Evolutionary conservation across 2,113 vertebrate genomes (phyloP).

Genomic region (Danio rerio): DNA sequence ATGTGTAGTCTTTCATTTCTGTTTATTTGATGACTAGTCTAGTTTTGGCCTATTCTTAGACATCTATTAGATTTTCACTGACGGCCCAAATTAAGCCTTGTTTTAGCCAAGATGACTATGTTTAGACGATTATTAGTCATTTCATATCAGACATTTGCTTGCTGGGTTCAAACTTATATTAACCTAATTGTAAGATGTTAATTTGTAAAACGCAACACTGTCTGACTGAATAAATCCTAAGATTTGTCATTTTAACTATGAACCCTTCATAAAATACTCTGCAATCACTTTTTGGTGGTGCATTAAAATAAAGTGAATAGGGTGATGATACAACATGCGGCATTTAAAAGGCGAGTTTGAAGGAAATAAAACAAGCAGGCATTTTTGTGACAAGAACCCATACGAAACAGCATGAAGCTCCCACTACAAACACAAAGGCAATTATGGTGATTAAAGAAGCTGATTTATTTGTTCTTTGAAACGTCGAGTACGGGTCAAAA

Average conservation of each 20-base stretch:
- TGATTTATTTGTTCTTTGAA: constrained; percentile 47
- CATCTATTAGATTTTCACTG: no score
- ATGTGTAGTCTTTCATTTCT: no score
- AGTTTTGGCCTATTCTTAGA: no score
- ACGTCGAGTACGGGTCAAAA: constrained; percentile 15
- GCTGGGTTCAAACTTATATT: no score
- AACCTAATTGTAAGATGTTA: not conserved
- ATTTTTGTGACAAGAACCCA: constrained; percentile 6
- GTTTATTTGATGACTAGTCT: no score
- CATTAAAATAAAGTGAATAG: constrained; percentile 8
- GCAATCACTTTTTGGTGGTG: not conserved
- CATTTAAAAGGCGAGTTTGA: constrained; percentile 6
- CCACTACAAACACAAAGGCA: constrained; percentile 58
- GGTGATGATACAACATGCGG: not conserved
- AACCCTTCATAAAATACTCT: not conserved
- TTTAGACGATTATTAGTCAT: no score
- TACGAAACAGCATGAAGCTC: constrained; percentile 44
- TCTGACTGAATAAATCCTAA: not conserved
- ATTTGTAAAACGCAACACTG: not conserved
- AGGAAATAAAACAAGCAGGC: not conserved
- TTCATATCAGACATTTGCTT: no score
- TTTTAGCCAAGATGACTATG: no score
- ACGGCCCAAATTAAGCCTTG: no score
- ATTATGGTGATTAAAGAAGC: constrained; percentile 55
- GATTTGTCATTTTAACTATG: not conserved